A percentile compares a stretch with the other conserved stretches of the same genome.
Evolutionary conservation across 92 coral and sea anemone species (phyloP).

Genomic region (Bergia puertoricense): DNA sequence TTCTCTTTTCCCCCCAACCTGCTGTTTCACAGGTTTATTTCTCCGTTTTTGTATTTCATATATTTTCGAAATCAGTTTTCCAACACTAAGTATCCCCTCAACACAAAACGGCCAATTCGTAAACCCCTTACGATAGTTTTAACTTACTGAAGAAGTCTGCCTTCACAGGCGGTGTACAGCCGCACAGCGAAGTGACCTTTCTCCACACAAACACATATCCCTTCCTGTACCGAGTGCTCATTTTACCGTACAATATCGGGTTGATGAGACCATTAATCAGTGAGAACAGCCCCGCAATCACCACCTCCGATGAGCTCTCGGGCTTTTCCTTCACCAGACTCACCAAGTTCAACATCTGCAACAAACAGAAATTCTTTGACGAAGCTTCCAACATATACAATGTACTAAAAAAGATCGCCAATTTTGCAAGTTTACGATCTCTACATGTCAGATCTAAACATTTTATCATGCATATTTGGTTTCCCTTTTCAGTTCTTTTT

Average conservation of each 20-base stretch:
- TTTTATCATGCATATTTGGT: no score
- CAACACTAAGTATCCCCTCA: no score
- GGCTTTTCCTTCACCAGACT: conserved; percentile 68
- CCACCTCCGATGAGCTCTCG: conserved; percentile 65
- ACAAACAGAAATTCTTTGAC: neutral
- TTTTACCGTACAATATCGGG: conserved; percentile 89
- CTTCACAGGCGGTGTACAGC: conserved; percentile 58
- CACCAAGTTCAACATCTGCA: conserved; percentile 78
- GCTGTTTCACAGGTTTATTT: no score
- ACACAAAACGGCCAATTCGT: no score
- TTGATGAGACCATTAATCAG: conserved; percentile 87
- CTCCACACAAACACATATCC: conserved; percentile 70
- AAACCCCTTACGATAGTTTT: neutral
- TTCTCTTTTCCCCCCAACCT: no score
- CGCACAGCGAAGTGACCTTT: conserved; percentile 67
- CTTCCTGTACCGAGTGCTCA: conserved; percentile 86
- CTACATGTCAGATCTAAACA: no score
- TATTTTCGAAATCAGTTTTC: no score
- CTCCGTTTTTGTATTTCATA: no score
- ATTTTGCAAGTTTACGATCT: no score
- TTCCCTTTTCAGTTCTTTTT: no score
- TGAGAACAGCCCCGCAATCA: conserved; percentile 74
- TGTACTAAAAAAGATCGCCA: no score
- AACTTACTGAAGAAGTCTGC: conserved; percentile 75
- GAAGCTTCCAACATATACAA: no score